Evolutionary conservation across 2,888 invertebrate genomes (phyloP), one percentile per base, ranked within the genome.

Genomic region (Pseudococcus viburni): DNA sequence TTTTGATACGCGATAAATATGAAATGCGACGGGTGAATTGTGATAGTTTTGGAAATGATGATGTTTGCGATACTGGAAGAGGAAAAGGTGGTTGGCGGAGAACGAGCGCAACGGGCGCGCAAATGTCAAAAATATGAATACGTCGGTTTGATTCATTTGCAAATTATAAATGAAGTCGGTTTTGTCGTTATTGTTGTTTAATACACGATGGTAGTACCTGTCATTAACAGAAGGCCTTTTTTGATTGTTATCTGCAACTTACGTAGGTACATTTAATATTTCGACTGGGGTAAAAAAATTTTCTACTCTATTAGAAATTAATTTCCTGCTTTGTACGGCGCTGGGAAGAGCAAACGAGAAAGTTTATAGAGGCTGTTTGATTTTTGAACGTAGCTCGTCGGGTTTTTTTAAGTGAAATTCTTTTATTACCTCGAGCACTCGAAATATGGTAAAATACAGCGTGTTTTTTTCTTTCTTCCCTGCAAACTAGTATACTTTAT

Each of bases 121-220:
- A 33, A 73, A 73, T 33, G 68, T 73, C 68, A 33, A 73, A 73
- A 73, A 73, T 73, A 73, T 73, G 68, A 73, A 73, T 73, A 73
- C 68, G 15, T 73, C 68, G 33, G 1, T 73, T 73, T 73, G 68
- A 73, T 73, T 73, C 68, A 26, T 73, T 73, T 73, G 68, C 26
- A 73, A 73, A 33, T 73, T 73, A 73, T 73, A 73, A 73, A 73
- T 73, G 68, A 73, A 73, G 68, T 73, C 68, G 68, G 68, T 73
- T 59, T 73, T 26, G 68, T 73, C 26, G 68, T 73, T 73, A 73
- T 73, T 73, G 68, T 73, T 73, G 68, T 73, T 73, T 73, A 73
- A 73, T 73, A 73, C 68, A 73, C 68, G 68, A 73, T 33, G 68
- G 68, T 73, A 33, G 68, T 73, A 73, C 68, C 68, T 73, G 68